Evolutionary conservation across 2,113 vertebrate genomes (phyloP).

Genomic region (Trochalopteron elliotii): DNA sequence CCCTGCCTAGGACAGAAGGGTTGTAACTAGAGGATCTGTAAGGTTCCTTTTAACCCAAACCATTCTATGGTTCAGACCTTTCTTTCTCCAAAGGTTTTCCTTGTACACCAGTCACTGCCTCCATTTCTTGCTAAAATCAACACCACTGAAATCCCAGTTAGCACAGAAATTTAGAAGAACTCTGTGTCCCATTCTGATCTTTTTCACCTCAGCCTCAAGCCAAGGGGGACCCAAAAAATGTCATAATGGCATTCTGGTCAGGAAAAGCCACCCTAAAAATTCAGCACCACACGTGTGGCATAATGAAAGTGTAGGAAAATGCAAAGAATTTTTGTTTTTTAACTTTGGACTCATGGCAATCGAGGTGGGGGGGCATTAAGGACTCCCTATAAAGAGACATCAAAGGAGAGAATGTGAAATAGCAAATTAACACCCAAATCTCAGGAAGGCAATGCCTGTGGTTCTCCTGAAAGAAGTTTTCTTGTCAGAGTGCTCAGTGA

Average conservation of each 20-base stretch:
- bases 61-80: background rate
- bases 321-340: background rate
- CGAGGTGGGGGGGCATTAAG: background rate
- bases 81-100: background rate
- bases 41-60: background rate
- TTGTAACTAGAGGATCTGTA: background rate
- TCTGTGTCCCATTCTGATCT: background rate
- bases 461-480: background rate
- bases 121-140: background rate
- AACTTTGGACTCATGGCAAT: background rate
- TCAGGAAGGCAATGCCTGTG: background rate
- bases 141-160: background rate
- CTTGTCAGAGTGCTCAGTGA: background rate
- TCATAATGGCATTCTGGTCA: background rate
- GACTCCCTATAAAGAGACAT: background rate
- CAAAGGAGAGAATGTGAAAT: background rate
- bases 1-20: background rate
- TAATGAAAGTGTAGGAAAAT: background rate
- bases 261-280: background rate
- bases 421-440: background rate
- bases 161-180: background rate
- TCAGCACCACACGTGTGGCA: accelerated
- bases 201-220: background rate
- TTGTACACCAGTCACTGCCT: background rate
- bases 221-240: background rate